These are phyloP conservation scores for Apis florea DNA, from an alignment of 1,140 invertebrate genomes.

Conservation along the genomic window DNA sequence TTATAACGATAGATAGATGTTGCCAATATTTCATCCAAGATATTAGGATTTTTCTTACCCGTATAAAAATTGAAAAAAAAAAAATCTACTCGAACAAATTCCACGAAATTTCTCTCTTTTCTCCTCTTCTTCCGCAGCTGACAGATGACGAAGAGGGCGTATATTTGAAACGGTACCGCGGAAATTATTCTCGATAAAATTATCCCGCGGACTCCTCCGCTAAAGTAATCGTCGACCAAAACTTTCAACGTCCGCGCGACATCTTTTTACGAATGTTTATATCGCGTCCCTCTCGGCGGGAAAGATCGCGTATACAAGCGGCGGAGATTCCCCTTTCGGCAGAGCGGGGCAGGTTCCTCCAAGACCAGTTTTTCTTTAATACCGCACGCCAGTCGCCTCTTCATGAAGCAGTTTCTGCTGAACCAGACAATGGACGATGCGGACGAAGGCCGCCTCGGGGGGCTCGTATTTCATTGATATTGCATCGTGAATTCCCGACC, in stretches of 20 bases:
- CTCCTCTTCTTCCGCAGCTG: neutral
- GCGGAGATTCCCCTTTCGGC: neutral
- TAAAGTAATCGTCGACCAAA: neutral
- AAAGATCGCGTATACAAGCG: conserved; percentile 17
- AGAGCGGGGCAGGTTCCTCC: conserved; percentile 39
- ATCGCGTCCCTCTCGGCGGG: conserved; percentile 3
- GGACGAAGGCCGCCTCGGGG: conserved; percentile 45
- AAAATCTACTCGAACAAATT: neutral
- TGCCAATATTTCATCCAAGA: neutral
- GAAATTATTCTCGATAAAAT: neutral
- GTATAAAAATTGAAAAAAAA: too few species aligned
- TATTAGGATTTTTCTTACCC: neutral
- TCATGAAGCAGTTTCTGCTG: conserved; percentile 49
- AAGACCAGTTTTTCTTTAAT: conserved; percentile 54
- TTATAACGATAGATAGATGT: neutral
- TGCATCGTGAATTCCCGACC: conserved; percentile 54
- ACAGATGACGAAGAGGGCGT: neutral
- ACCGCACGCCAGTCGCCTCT: conserved; percentile 34
- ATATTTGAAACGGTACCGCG: neutral
- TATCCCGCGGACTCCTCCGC: too few species aligned
- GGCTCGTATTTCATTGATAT: conserved; percentile 57
- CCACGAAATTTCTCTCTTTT: neutral
- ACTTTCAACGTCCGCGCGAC: conserved; percentile 13
- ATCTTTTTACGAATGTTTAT: conserved; percentile 40
- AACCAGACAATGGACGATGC: conserved; percentile 49